Percentiles rank a stretch among this genome's conserved stretches.
These are phyloP conservation scores for Chascanopsetta lugubris DNA, from an alignment of 2,113 vertebrate species.

Conservation along the genomic window DNA sequence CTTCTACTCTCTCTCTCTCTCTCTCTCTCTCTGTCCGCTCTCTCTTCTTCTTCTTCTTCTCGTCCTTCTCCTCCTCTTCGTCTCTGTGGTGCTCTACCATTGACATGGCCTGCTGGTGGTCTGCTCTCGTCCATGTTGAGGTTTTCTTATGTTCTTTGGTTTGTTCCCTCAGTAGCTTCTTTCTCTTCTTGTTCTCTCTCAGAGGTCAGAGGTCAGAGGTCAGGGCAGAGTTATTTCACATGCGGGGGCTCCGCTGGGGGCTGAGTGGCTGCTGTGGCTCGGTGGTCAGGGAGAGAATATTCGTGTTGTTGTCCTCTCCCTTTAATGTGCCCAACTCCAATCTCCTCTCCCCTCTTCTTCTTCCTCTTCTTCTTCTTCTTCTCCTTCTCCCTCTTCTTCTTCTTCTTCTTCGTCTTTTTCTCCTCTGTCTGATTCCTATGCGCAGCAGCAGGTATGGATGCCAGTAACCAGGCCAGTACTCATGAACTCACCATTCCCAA, in stretches of 20 bases:
- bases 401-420: too few relatives aligned
- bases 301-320: slow-evolving; percentile 36
- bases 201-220: background rate
- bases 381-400: too few relatives aligned
- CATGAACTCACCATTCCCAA: slow-evolving; percentile 99
- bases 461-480: slow-evolving; percentile 97
- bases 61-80: slow-evolving; percentile 61
- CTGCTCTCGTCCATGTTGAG: slow-evolving; percentile 79
- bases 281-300: slow-evolving; percentile 20
- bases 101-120: slow-evolving; percentile 85
- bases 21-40: slow-evolving; percentile 72
- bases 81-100: slow-evolving; percentile 68
- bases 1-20: slow-evolving; percentile 52
- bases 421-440: slow-evolving; percentile 57
- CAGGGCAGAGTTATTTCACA: background rate
- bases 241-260: slow-evolving; percentile 15
- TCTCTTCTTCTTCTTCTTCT: slow-evolving; percentile 65
- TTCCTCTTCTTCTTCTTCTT: too few relatives aligned
- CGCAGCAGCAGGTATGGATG: slow-evolving; percentile 92
- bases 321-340: slow-evolving; percentile 82
- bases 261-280: slow-evolving; percentile 28
- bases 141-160: slow-evolving; percentile 55
- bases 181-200: background rate
- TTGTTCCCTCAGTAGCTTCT: slow-evolving; percentile 35
- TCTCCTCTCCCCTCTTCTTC: slow-evolving; percentile 52